These are phyloP conservation scores for Syngnathus rostellatus DNA, from an alignment of 2,797 vertebrate genomes.

Conservation along the genomic window DNA sequence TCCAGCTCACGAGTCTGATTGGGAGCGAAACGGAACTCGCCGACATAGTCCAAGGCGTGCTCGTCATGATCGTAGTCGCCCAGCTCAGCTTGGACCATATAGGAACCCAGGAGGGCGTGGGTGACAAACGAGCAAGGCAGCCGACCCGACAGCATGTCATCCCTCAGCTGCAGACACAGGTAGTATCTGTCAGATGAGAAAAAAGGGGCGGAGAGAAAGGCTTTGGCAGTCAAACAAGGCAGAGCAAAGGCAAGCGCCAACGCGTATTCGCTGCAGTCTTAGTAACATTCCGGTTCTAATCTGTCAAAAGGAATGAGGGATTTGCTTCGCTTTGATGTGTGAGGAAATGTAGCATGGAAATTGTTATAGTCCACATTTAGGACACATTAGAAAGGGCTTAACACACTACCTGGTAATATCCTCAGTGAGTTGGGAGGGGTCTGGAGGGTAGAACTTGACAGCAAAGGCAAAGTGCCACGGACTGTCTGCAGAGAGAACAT, in stretches of 20 bases:
- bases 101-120: slow-evolving; percentile 92
- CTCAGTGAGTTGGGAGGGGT: slow-evolving; percentile 92
- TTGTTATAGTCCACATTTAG: slow-evolving; percentile 24
- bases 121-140: slow-evolving; percentile 97
- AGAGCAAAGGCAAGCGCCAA: slow-evolving; percentile 38
- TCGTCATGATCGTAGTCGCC: slow-evolving; percentile 90
- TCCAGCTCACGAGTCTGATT: slow-evolving; percentile 95
- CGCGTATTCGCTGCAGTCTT: slow-evolving; percentile 41
- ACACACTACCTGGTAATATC: slow-evolving; percentile 87
- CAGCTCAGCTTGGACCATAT: slow-evolving; percentile 88
- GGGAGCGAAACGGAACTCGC: slow-evolving; percentile 88
- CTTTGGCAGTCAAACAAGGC: slow-evolving; percentile 39
- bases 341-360: slow-evolving; percentile 29
- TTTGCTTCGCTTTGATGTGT: slow-evolving; percentile 30
- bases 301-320: slow-evolving; percentile 29
- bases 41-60: slow-evolving; percentile 83
- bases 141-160: slow-evolving; percentile 92
- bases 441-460: slow-evolving; percentile 96
- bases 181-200: slow-evolving; percentile 80
- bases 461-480: slow-evolving; percentile 90
- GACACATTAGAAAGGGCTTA: slow-evolving; percentile 16
- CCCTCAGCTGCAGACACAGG: slow-evolving; percentile 94
- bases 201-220: slow-evolving; percentile 24
- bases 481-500: slow-evolving; percentile 67
- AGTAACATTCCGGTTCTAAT: slow-evolving; percentile 50